These are phyloP conservation scores for Zaprionus africanus DNA, from an alignment of 1,140 invertebrate species.

Conservation along the genomic window DNA sequence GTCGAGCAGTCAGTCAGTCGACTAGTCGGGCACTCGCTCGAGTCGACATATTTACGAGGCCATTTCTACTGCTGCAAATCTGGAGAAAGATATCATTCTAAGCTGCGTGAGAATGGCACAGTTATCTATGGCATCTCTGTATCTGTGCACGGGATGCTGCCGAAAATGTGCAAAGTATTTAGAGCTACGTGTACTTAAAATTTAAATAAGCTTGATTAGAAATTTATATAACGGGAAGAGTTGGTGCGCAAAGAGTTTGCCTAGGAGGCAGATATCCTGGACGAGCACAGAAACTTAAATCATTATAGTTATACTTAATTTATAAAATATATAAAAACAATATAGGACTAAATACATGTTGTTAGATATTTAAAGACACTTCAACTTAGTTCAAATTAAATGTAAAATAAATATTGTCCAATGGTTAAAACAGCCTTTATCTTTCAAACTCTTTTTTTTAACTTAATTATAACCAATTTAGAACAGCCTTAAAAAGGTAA, in stretches of 20 bases:
- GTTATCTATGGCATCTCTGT: conserved; percentile 51
- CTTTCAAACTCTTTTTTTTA: too few species aligned
- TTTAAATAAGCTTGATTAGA: neutral
- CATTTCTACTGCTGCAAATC: conserved; percentile 65
- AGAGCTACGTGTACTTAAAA: conserved; percentile 28
- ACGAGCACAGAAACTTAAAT: neutral
- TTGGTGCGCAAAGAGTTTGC: neutral
- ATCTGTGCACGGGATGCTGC: conserved; percentile 27
- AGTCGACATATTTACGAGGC: conserved; percentile 71
- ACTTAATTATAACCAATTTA: too few species aligned
- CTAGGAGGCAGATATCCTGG: neutral
- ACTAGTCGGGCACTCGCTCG: conserved; percentile 46
- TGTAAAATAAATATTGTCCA: too few species aligned
- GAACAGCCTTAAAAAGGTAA: too few species aligned
- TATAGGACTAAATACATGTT: too few species aligned
- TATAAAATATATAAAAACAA: too few species aligned
- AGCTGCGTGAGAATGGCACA: conserved; percentile 77
- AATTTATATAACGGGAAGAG: neutral
- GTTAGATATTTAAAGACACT: too few species aligned
- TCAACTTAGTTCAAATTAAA: too few species aligned
- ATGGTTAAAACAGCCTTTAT: too few species aligned
- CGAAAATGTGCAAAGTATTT: conserved; percentile 32
- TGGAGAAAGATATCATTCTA: conserved; percentile 49
- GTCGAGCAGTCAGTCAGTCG: conserved; percentile 45
- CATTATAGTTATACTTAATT: too few species aligned